Percentiles rank a stretch among this genome's conserved stretches.
These are phyloP conservation scores for Lordiphosa fenestrarum DNA, from an alignment of 2,888 invertebrate genomes.

Conservation along the genomic window DNA sequence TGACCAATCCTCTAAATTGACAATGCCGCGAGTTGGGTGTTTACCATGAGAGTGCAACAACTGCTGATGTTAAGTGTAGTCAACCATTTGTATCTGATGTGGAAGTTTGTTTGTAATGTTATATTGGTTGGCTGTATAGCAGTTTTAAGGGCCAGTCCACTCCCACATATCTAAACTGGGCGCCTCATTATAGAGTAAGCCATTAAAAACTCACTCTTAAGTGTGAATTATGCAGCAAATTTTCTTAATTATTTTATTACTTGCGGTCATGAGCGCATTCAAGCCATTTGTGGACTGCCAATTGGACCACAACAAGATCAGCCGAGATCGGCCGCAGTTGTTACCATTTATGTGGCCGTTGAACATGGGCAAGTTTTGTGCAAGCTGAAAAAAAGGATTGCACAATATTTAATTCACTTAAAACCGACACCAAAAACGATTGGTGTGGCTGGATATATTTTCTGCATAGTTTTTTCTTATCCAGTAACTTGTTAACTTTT, in stretches of 20 bases:
- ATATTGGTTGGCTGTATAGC: too few species aligned
- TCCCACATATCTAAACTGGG: not conserved
- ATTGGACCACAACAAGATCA: constrained; percentile 16
- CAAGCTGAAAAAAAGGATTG: constrained; percentile 39
- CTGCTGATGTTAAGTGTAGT: too few species aligned
- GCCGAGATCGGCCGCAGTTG: constrained; percentile 49
- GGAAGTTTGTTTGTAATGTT: too few species aligned
- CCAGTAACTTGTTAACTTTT: constrained; percentile 64
- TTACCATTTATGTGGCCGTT: constrained; percentile 73
- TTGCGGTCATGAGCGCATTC: constrained; percentile 74
- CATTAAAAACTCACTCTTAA: constrained; percentile 1
- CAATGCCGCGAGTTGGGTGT: constrained; percentile 50
- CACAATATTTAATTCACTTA: constrained; percentile 71
- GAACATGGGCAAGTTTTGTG: constrained; percentile 58
- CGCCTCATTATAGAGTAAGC: constrained; percentile 6
- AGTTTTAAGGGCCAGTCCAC: too few species aligned
- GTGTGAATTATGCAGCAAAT: constrained; percentile 12
- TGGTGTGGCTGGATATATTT: constrained; percentile 50
- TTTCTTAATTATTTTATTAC: constrained; percentile 66
- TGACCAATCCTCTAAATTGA: constrained; percentile 66
- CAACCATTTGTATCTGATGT: too few species aligned
- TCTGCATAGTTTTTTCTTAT: constrained; percentile 14
- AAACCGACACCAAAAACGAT: constrained; percentile 59
- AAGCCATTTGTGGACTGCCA: constrained; percentile 65
- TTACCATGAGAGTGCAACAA: constrained; percentile 24